Base-by-base conservation (phyloP, 1,140 invertebrate species). In the Drosophila pectinifera region DNA sequence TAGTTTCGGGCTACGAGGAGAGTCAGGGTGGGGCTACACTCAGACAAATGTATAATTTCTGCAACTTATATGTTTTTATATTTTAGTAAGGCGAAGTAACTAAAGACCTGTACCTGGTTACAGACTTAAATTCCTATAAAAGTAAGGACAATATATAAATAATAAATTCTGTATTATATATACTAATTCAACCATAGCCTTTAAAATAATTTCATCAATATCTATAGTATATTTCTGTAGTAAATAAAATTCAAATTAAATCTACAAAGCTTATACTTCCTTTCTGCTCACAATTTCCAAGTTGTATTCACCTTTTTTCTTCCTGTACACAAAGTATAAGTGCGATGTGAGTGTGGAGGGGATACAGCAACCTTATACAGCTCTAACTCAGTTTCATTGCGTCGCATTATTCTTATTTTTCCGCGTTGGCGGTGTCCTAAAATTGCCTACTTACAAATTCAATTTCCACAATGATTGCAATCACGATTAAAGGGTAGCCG, bases 391-490 rank as follows among this genome's bases (percentile, higher is more conserved):
- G 72, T 80, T 84, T 64, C 62, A 84, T 84, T 77, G 75, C 62
- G 80, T 48, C 59, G 62, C 76, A 80, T 73, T 80, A 84, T 80
- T 84, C 76, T 79, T 84, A 80, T 84, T 84, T 78, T 73, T 68
- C 53, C 67, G 62, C 76, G 55, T 26, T 26, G 5, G 20, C 43
- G 34, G 31, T 28, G n/a, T 51, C 39, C 80, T 67, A 43, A 84
- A 84, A 84, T 84, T 84, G 81, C 81, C 81, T 84, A 80, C 81
- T 84, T 84, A 84, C 65, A 84, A 84, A 84, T 84, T 84, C 81
- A 84, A 84, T 84, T 84, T 84, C 80, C 80, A 84, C 76, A 84
- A 84, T 83, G 81, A 84, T 80, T 84, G 81, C 81, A 84, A 84
- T 84, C 76, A 80, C 72, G 74, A 69, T 77, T 77, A 77, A 72